Percentiles rank a stretch among this genome's conserved stretches.
Conservation (phyloP, 2,888 invertebrate genomes). For the Cyclophora albipunctata region DNA sequence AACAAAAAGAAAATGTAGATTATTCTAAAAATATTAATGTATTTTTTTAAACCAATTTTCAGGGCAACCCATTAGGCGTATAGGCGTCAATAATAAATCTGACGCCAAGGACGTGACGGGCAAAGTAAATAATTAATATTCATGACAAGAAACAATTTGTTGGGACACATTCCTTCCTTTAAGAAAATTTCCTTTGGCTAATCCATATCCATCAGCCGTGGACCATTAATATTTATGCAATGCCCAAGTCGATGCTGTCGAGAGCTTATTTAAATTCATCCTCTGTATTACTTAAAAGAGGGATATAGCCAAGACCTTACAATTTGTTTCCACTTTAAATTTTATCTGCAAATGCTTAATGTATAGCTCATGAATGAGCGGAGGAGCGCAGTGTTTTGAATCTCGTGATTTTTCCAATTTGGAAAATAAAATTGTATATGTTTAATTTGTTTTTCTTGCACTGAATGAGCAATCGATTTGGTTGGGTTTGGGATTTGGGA, state of each 20-base stretch:
- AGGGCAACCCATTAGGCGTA: constrained; percentile 5
- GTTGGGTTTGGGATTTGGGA: too few relatives aligned
- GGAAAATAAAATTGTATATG: too few relatives aligned
- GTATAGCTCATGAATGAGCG: constrained; percentile 11
- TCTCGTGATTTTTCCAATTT: not conserved
- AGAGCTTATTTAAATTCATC: constrained; percentile 69
- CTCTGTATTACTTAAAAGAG: constrained; percentile 54
- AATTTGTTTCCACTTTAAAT: constrained; percentile 46
- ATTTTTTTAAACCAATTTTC: too few relatives aligned
- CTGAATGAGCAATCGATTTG: too few relatives aligned
- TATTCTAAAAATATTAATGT: not conserved
- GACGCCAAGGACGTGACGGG: too few relatives aligned
- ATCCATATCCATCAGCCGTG: constrained; percentile 56
- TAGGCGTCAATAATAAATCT: too few relatives aligned
- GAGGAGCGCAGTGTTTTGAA: constrained; percentile 1
- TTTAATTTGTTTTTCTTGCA: too few relatives aligned
- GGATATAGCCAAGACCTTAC: constrained; percentile 40
- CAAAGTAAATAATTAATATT: constrained; percentile 11
- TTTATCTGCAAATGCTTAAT: constrained; percentile 34
- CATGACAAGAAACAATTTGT: constrained; percentile 14
- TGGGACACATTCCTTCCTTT: constrained; percentile 3
- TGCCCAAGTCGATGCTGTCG: constrained; percentile 54
- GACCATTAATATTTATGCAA: constrained; percentile 67
- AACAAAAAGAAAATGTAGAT: too few relatives aligned
- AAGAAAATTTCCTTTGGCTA: constrained; percentile 25